Evolutionary conservation across 1,140 invertebrate species (phyloP), one percentile per base, ranked within the genome.

Genomic region (Helicoverpa zea): DNA sequence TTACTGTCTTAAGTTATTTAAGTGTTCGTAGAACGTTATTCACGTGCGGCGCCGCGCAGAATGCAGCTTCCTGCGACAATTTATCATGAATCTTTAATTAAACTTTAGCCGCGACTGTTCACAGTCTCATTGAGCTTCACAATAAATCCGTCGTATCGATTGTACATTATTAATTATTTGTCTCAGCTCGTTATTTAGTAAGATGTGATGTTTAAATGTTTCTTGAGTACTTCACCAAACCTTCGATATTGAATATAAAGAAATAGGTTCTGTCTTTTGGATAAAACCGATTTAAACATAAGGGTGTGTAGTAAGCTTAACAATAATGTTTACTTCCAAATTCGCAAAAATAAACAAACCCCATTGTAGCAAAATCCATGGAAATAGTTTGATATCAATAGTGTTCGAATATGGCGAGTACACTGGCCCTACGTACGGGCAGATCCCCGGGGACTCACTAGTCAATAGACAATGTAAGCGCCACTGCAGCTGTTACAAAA

Each of bases 81-180:
- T 93, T 94, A 94, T 95, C 92, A 93, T 94, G 92, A 95, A 94
- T 95, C 92, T 94, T 95, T 95, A 94, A 93, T 95, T 95, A 94
- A 94, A 94, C 90, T 94, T 93, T 90, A 91, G 86, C 90, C 87
- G 87, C 89, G 87, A 91, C 89, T 92, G 88, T 86, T 89, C 83
- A 86, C 88, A 77, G 78, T 83, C 88, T 89, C 88, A 89, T 91
- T 88, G 87, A 90, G 90, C 84, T 82, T 86, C 80, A 86, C 87
- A 89, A 91, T 89, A 90, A 87, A 80, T 82, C 81, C 80, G 64
- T 78, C 80, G 81, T 87, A 90, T 91, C 90, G 88, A 88, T 86
- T 88, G 80, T 84, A 23, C 58, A 61, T 79, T 75, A 79, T 79
- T 79, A 79, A 82, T 87, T 84, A 80, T 86, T 82, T 75, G 56